Conservation (phyloP, 2,888 invertebrate species). For the Rhodophaea formosa region DNA sequence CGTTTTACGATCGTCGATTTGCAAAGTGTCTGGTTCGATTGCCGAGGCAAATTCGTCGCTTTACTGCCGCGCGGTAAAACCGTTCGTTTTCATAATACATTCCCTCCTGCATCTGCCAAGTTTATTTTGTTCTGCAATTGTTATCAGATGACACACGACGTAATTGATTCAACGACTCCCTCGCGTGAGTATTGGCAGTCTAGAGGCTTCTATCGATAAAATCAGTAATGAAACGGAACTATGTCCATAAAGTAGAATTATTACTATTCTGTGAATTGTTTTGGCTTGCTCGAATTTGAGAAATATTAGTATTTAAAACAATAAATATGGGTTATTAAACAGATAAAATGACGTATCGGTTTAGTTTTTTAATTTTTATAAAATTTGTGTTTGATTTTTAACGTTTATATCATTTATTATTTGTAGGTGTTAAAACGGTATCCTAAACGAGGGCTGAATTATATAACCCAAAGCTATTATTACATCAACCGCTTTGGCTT, state of each 20-base stretch:
- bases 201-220: conserved; percentile 19
- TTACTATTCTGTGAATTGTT: conserved; percentile 6
- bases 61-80: conserved; percentile 65
- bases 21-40: conserved; percentile 65
- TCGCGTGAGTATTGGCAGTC: conserved; percentile 26
- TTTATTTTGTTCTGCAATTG: conserved; percentile 50
- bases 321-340: no score
- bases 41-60: conserved; percentile 62
- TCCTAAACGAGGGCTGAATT: no score
- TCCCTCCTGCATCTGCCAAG: conserved; percentile 49
- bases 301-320: no score
- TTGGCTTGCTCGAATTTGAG: not conserved
- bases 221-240: conserved; percentile 14
- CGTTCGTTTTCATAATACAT: conserved; percentile 61
- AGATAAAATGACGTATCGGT: no score
- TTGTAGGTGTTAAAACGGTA: no score
- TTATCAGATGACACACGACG: conserved; percentile 44
- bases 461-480: no score
- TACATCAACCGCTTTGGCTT: no score
- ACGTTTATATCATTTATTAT: no score
- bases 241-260: conserved; percentile 9
- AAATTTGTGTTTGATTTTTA: no score
- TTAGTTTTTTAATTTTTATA: no score
- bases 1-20: conserved; percentile 72
- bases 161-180: conserved; percentile 26